A percentile compares a stretch with the other conserved stretches of the same genome.
Evolutionary conservation across 2,113 vertebrate genomes (phyloP).

Genomic region (Pristiophorus japonicus): DNA sequence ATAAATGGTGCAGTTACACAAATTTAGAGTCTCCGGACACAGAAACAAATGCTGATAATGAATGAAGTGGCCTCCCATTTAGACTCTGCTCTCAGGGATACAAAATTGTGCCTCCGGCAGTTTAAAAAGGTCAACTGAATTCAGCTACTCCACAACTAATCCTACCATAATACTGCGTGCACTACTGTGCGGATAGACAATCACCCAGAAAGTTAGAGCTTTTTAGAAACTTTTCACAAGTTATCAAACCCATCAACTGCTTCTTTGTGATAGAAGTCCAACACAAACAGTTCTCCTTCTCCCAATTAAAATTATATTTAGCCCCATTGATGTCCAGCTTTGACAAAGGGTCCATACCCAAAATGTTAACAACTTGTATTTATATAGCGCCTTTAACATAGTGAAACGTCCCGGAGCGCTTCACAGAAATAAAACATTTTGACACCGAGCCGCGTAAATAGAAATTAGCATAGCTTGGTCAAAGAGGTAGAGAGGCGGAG

Average conservation of each 20-base stretch:
- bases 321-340: not conserved
- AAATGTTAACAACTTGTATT: no score
- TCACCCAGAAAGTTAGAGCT: not conserved
- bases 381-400: no score
- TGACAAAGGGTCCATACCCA: not conserved
- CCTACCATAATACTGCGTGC: not conserved
- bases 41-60: not conserved
- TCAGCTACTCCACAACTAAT: not conserved
- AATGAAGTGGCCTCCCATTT: not conserved
- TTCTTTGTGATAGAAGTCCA: not conserved
- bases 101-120: not conserved
- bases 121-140: no score
- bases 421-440: no score
- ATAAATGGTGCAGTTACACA: not conserved
- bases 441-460: no score
- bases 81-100: not conserved
- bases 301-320: not conserved
- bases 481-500: no score
- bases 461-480: no score
- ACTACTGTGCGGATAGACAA: not conserved
- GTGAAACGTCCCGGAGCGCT: no score
- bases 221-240: not conserved
- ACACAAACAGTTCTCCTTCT: not conserved
- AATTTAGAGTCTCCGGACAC: not conserved
- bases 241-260: not conserved